These are phyloP conservation scores for Ictalurus punctatus DNA, from an alignment of 2,113 vertebrate species.

Conservation along the genomic window DNA sequence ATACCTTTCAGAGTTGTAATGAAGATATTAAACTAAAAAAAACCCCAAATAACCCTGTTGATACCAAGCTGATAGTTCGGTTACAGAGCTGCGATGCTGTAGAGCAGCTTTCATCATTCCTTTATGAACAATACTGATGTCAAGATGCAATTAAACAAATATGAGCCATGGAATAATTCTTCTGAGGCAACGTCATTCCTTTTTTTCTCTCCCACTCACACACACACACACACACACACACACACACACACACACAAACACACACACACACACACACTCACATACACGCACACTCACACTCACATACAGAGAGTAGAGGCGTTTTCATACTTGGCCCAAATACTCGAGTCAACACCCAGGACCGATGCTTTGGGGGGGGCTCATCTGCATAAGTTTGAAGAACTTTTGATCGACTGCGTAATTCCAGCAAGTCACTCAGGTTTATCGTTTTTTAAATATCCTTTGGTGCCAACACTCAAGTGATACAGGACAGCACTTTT, in stretches of 20 bases:
- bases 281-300: neutral
- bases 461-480: neutral
- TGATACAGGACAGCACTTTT: neutral
- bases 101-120: conserved; percentile 65
- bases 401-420: neutral
- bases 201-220: neutral
- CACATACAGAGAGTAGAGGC: neutral
- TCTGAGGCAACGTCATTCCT: conserved; percentile 30
- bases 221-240: conserved; percentile 8
- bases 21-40: neutral
- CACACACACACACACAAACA: neutral
- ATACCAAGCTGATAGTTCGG: conserved; percentile 35
- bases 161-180: conserved; percentile 39
- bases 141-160: conserved; percentile 47
- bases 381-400: neutral
- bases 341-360: neutral
- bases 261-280: conserved; percentile 8
- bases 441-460: neutral
- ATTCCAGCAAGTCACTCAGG: neutral
- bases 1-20: neutral
- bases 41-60: conserved; percentile 9
- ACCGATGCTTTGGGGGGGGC: neutral
- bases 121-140: conserved; percentile 54
- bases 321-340: neutral
- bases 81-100: conserved; percentile 18